Conservation (phyloP, 2,888 invertebrate genomes). For the Philopedon plagiatum region DNA sequence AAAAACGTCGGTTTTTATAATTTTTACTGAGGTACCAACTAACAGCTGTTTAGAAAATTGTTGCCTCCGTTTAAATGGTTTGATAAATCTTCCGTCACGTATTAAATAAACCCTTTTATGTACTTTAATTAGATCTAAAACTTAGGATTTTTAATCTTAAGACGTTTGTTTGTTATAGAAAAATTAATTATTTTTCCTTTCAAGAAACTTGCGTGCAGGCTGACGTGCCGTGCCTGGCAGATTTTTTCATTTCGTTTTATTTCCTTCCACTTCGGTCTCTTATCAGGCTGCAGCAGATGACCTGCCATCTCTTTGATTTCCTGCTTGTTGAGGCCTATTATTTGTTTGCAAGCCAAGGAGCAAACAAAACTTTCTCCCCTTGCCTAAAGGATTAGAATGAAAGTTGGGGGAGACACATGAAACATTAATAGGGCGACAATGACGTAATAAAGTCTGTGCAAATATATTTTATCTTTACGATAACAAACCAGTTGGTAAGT, state of each 20-base stretch:
- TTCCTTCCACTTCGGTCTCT: slow-evolving; percentile 26
- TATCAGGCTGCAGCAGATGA: slow-evolving; percentile 42
- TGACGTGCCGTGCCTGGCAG: slow-evolving; percentile 25
- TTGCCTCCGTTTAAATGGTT: no score
- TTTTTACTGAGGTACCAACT: no score
- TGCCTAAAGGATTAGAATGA: not conserved
- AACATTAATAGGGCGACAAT: not conserved
- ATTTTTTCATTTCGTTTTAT: slow-evolving; percentile 36
- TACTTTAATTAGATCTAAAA: no score
- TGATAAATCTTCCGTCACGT: no score
- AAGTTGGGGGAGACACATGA: not conserved
- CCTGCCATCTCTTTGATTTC: slow-evolving; percentile 43
- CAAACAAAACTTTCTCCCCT: slow-evolving; percentile 17
- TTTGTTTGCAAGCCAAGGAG: slow-evolving; percentile 36
- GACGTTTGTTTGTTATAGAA: not conserved
- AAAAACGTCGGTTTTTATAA: no score
- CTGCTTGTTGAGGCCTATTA: slow-evolving; percentile 25
- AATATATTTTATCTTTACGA: not conserved
- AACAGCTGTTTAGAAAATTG: no score
- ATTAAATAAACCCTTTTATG: no score
- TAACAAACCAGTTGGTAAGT: not conserved
- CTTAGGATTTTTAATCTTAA: no score
- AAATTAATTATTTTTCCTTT: slow-evolving; percentile 30
- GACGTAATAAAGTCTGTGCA: not conserved
- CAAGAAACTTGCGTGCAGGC: slow-evolving; percentile 19